Conservation (phyloP, 2,888 invertebrate species). For the Brenthis hecate region DNA sequence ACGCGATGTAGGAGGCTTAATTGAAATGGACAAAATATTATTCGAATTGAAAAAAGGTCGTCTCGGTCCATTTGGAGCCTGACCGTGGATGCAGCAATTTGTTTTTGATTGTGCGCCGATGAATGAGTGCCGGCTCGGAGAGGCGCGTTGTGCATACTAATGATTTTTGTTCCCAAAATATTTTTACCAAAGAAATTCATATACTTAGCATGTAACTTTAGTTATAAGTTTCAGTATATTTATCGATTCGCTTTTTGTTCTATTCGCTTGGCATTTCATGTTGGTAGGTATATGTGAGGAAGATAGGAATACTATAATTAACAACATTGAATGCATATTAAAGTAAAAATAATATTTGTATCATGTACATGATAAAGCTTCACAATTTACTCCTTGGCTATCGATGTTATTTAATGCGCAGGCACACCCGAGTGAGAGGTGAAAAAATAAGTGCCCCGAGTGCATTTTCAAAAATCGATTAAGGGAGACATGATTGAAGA, state of each 20-base stretch:
- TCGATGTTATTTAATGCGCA: conserved; percentile 64
- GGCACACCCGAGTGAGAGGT: conserved; percentile 48
- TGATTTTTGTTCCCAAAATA: conserved; percentile 44
- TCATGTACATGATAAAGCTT: conserved; percentile 35
- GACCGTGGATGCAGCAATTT: conserved; percentile 61
- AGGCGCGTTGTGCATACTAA: conserved; percentile 62
- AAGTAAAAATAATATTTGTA: background rate
- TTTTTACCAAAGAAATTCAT: conserved; percentile 4
- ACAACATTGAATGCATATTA: no score
- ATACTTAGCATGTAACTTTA: background rate
- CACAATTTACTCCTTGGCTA: conserved; percentile 64
- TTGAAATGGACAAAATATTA: conserved; percentile 29
- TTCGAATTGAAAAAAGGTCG: conserved; percentile 52
- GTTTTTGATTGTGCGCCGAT: conserved; percentile 66
- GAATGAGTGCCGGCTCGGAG: conserved; percentile 59
- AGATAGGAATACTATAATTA: no score
- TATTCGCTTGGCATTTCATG: no score
- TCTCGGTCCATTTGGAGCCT: conserved; percentile 55
- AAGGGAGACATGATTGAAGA: conserved; percentile 74
- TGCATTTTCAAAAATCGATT: conserved; percentile 74
- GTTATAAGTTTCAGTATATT: background rate
- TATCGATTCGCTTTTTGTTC: background rate
- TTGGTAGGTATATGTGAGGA: no score
- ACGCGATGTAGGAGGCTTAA: conserved; percentile 19
- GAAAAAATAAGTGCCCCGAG: conserved; percentile 62